Evolutionary conservation across 1,140 invertebrate species (phyloP).

Genomic region (Drosophila funebris): DNA sequence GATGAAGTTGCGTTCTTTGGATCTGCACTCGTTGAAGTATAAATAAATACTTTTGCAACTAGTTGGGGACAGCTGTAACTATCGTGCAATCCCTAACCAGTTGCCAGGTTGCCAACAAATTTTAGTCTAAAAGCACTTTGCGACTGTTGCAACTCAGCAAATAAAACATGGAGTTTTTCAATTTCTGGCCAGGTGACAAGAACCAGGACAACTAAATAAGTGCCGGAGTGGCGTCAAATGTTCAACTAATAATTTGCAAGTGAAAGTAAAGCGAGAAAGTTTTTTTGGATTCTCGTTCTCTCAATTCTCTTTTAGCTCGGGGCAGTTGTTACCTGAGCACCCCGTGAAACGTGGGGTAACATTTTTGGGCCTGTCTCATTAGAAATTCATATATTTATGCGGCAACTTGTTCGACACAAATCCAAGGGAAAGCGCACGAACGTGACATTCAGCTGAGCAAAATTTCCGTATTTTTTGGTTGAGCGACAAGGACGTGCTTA

Average conservation of each 20-base stretch:
- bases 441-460: constrained; percentile 53
- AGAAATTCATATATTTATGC: constrained; percentile 71
- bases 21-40: background rate
- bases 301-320: background rate
- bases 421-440: constrained; percentile 30
- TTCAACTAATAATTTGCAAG: constrained; percentile 71
- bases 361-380: constrained; percentile 43
- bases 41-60: constrained; percentile 19
- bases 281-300: constrained; percentile 10
- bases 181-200: constrained; percentile 38
- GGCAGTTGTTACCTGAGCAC: background rate
- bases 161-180: constrained; percentile 68
- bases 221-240: constrained; percentile 62
- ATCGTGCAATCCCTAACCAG: background rate
- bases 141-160: constrained; percentile 40
- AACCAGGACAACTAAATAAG: constrained; percentile 39
- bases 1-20: background rate
- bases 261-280: constrained; percentile 49
- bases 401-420: constrained; percentile 52
- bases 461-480: background rate
- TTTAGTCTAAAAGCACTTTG: constrained; percentile 20
- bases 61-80: constrained; percentile 9
- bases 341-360: background rate
- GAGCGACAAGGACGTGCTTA: constrained; percentile 19
- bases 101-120: constrained; percentile 9